Evolutionary conservation across 2,888 invertebrate genomes (phyloP), one percentile per base, ranked within the genome.

Genomic region (Spilarctia lutea): DNA sequence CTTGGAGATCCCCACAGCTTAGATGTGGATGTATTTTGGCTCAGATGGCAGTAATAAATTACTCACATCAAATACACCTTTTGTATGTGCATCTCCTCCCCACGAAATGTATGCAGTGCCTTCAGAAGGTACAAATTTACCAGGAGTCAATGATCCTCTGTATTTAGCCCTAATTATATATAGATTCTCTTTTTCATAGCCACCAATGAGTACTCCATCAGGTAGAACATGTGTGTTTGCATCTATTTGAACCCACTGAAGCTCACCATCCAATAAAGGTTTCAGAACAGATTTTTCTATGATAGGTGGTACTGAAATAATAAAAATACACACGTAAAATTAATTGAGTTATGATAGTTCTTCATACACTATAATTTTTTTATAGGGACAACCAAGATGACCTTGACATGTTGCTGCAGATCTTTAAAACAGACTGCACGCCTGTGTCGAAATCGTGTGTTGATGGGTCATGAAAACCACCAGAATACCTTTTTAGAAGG

Each of bases 71-170:
- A 98, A 98, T 65, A 97, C 96, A 56, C 91, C 86, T 86, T 97
- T 97, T 27, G 96, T 96, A 86, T 98, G 97, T 84, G 97, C 97
- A 24, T 91, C 96, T 24, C 98, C 98, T 33, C 98, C 98, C 97
- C 98, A 98, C 68, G 98, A 92, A 24, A 98, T 92, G 86, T 97
- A 98, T 79, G 97, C 97, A 0, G 96, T 94, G 18, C 97, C 97
- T 86, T 97, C 97, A 24, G 97, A 97, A 10, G 97, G 97, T 68
- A 97, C 96, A 81, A 97, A 96, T 91, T 98, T 98, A 39, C 98
- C 98, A 71, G 98, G 98, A 79, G 98, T 96, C 65, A 98, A 90
- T n/a, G 97, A 97, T 13, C 97, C 97, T 81, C 97, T 97, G 88
- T 97, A 97, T 33, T 92, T 91, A 4, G 97, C 97, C 85, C 98